A percentile compares a stretch with the other conserved stretches of the same genome.
Conservation (phyloP, 1,140 invertebrate species). For the Neotoxoptera formosana region DNA sequence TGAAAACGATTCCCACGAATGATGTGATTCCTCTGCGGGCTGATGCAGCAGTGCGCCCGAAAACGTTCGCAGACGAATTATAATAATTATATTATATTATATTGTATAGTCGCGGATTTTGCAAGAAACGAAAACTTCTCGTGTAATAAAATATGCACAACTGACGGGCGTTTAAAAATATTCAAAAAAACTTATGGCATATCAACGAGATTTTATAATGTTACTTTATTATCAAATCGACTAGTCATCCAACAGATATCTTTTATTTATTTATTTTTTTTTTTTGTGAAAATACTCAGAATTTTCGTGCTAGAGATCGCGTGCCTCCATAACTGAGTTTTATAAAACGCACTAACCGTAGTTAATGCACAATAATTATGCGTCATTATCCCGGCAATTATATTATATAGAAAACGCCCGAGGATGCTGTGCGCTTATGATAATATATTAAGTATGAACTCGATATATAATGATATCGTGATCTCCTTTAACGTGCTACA, state of each 20-base stretch:
- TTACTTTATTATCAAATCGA: not conserved
- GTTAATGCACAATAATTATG: not conserved
- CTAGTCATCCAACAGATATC: not conserved
- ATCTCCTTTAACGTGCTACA: not conserved
- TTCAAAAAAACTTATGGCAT: not conserved
- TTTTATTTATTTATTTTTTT: not conserved
- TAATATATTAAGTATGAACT: not conserved
- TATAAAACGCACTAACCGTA: not conserved
- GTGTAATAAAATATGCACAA: not conserved
- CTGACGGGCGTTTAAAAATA: not conserved
- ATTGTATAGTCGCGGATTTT: not conserved
- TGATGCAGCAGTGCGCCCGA: not conserved
- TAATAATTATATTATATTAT: not conserved
- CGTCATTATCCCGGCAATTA: not conserved
- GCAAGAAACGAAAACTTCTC: not conserved
- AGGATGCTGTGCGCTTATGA: not conserved
- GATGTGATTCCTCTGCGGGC: not conserved
- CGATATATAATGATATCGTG: not conserved
- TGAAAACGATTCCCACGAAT: slow-evolving; percentile 49
- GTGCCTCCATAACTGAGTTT: not conserved
- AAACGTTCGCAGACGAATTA: not conserved
- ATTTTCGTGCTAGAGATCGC: not conserved
- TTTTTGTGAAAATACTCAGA: not conserved
- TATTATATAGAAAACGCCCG: not conserved
- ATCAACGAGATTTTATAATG: not conserved